phyloP scores from a whole-genome alignment of 2,797 vertebrate genomes.

The Lepilemur ruficaudatus region DNA sequence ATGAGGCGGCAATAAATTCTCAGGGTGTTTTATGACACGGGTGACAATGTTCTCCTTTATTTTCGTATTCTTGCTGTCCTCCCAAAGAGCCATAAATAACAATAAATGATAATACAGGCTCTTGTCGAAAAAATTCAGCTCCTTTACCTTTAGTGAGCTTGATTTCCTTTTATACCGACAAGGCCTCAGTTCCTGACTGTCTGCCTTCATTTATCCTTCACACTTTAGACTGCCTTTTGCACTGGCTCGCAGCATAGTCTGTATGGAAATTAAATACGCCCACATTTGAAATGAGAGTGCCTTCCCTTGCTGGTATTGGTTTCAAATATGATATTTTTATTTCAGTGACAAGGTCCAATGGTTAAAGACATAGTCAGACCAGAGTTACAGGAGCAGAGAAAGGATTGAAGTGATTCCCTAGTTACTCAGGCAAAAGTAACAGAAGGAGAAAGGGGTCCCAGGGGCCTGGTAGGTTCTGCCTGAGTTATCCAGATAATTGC shows the following conservation, averaged over 20 bases:
- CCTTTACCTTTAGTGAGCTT: constrained; percentile 38
- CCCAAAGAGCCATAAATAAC: constrained; percentile 58
- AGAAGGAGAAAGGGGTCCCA: constrained; percentile 14
- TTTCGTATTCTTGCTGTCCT: constrained; percentile 44
- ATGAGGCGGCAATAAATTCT: constrained; percentile 46
- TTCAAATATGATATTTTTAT: constrained; percentile 47
- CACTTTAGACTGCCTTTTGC: not conserved
- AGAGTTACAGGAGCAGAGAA: not conserved
- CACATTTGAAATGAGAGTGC: constrained; percentile 30
- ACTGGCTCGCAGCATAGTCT: not conserved
- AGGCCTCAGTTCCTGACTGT: constrained; percentile 49
- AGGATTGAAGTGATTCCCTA: not conserved
- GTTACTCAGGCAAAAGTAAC: not conserved
- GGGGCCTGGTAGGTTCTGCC: constrained; percentile 38
- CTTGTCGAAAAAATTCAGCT: constrained; percentile 44
- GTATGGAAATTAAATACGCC: constrained; percentile 48
- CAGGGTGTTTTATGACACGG: constrained; percentile 56
- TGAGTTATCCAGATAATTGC: constrained; percentile 66
- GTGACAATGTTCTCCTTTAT: constrained; percentile 25
- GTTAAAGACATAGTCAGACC: constrained; percentile 45
- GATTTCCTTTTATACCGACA: constrained; percentile 52
- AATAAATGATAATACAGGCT: constrained; percentile 20
- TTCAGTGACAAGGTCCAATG: constrained; percentile 22
- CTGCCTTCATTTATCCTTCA: constrained; percentile 56
- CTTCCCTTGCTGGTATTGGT: constrained; percentile 22